Evolutionary conservation across 2,888 invertebrate genomes (phyloP), one percentile per base, ranked within the genome.

Genomic region (Linnaemya tessellans): DNA sequence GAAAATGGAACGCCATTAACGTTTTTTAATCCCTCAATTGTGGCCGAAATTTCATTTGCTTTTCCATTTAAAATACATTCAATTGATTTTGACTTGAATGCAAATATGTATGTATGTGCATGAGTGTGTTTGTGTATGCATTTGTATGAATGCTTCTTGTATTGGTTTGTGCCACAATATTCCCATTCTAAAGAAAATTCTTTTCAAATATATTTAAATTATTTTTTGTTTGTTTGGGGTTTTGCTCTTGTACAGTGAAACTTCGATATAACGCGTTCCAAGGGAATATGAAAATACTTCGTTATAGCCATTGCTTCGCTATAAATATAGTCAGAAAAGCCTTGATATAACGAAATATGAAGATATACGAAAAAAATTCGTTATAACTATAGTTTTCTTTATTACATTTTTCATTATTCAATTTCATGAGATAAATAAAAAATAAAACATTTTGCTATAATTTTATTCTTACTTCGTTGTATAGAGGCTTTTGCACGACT

Each of bases 11-110:
- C 20, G 25, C 62, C 70, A 62, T 62, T 79, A 79, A 70, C 41
- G 71, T 49, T 60, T 74, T 80, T 60, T 67, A 67, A 67, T 80
- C 49, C 67, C 67, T 67, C 46, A 80, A 56, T 67, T 80, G 80
- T 74, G 80, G 73, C 41, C 46, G 41, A 67, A 73, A 67, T 67
- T 67, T 74, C 51, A 67, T 67, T 74, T 80, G 46, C 58, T 56
- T 38, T 49, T 30, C 38, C 25, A 38, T 73, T 74, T 46, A 80
- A 73, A 56, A 65, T 1, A 49, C 38, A 67, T 73, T 65, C 41
- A 67, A 67, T 80, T 80, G 73, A 51, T 64, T 79, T 54, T 41
- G 73, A 58, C 65, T 80, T 74, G 49, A 58, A 43, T 60, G 67
- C 58, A 73, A 49, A 41, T 58, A 30, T 8, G 51, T 11, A 9